Percentiles rank a stretch among this genome's conserved stretches.
Evolutionary conservation across 2,888 invertebrate genomes (phyloP).

Genomic region (Branchellion lobata): DNA sequence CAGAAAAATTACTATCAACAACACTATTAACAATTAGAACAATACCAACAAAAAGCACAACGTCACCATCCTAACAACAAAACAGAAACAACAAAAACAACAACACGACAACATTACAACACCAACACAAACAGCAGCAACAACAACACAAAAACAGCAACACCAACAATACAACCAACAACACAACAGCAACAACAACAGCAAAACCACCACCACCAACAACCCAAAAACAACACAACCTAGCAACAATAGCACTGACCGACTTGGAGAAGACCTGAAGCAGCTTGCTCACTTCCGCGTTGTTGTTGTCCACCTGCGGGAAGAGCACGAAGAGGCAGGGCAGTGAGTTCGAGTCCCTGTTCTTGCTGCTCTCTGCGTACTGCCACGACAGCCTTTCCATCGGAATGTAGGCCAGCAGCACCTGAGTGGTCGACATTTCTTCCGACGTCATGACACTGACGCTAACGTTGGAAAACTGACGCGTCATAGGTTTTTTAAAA

Average conservation of each 20-base stretch:
- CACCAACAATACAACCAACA: not conserved
- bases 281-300: slow-evolving; percentile 77
- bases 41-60: no score
- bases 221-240: not conserved
- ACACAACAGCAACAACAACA: not conserved
- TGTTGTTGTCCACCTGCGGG: slow-evolving; percentile 65
- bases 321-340: slow-evolving; percentile 91
- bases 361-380: slow-evolving; percentile 80
- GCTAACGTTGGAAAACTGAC: no score
- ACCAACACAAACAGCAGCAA: no score
- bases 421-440: slow-evolving; percentile 51
- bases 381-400: slow-evolving; percentile 92
- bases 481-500: no score
- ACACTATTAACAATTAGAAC: no score
- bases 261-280: slow-evolving; percentile 70
- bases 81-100: no score
- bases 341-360: slow-evolving; percentile 74
- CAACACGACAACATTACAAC: no score
- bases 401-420: slow-evolving; percentile 67
- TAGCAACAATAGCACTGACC: slow-evolving; percentile 56
- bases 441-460: no score
- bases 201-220: not conserved
- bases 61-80: no score
- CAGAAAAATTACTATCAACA: no score
- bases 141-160: no score